phyloP scores from a whole-genome alignment of 2,888 invertebrate genomes.

The Limnephilus marmoratus region DNA sequence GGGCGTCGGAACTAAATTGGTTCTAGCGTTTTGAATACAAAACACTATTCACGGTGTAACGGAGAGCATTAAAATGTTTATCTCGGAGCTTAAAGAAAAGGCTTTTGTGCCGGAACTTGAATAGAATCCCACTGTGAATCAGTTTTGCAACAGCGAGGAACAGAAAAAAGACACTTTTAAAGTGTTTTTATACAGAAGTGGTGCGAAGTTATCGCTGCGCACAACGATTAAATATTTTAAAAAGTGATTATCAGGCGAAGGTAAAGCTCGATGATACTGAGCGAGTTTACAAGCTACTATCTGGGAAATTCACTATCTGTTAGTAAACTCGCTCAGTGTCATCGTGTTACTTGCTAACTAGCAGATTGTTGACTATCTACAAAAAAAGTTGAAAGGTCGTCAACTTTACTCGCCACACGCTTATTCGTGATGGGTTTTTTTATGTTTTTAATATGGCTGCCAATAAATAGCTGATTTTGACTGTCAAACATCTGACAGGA shows the following conservation, averaged over 20 bases:
- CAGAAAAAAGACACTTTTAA: neutral
- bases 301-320: too few relatives aligned
- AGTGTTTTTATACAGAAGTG: neutral
- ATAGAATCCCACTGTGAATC: neutral
- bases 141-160: conserved; percentile 10
- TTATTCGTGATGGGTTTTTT: too few relatives aligned
- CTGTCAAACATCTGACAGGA: too few relatives aligned
- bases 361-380: too few relatives aligned
- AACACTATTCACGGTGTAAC: conserved; percentile 16
- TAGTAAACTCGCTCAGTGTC: too few relatives aligned
- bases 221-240: neutral
- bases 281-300: too few relatives aligned
- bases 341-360: too few relatives aligned
- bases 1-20: conserved; percentile 21
- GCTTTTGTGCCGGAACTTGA: conserved; percentile 16
- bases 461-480: too few relatives aligned
- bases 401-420: too few relatives aligned
- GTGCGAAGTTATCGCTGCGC: neutral
- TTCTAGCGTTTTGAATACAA: conserved; percentile 24
- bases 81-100: conserved; percentile 10
- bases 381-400: too few relatives aligned
- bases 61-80: conserved; percentile 41
- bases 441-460: too few relatives aligned
- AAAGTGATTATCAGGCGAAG: neutral
- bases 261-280: neutral